Percentiles rank a stretch among this genome's conserved stretches.
These are phyloP conservation scores for Pelodiscus sinensis DNA, from an alignment of 2,113 vertebrate species.

Conservation along the genomic window DNA sequence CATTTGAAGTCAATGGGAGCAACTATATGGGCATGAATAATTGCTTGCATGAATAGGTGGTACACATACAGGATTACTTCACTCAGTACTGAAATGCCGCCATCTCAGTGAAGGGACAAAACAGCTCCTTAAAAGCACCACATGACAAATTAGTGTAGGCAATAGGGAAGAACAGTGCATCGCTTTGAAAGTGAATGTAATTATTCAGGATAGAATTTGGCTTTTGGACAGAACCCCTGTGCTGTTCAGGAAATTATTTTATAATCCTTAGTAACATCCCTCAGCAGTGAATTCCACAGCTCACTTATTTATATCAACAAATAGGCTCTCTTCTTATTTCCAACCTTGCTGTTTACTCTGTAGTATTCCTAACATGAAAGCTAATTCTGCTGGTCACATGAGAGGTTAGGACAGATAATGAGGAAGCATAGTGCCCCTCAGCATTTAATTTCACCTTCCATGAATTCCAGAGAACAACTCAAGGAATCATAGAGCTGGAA, in stretches of 20 bases:
- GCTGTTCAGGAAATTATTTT: neutral
- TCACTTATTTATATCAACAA: neutral
- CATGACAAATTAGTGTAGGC: neutral
- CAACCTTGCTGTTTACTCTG: neutral
- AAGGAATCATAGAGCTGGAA: too few relatives aligned
- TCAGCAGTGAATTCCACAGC: neutral
- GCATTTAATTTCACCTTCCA: neutral
- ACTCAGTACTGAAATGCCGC: neutral
- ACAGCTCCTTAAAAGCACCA: neutral
- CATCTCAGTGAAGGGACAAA: neutral
- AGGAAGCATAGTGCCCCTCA: rapidly evolving
- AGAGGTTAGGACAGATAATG: neutral
- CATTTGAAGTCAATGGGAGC: neutral
- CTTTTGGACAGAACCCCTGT: neutral
- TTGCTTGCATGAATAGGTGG: neutral
- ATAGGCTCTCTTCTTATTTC: neutral
- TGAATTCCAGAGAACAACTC: neutral
- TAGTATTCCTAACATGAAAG: neutral
- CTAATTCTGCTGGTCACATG: neutral
- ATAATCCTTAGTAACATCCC: neutral
- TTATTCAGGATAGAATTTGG: neutral
- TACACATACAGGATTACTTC: neutral
- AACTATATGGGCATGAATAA: neutral
- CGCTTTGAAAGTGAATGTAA: neutral
- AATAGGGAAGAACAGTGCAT: neutral